These are phyloP conservation scores for Marasmarcha lunaedactyla DNA, from an alignment of 2,888 invertebrate genomes.

Conservation along the genomic window DNA sequence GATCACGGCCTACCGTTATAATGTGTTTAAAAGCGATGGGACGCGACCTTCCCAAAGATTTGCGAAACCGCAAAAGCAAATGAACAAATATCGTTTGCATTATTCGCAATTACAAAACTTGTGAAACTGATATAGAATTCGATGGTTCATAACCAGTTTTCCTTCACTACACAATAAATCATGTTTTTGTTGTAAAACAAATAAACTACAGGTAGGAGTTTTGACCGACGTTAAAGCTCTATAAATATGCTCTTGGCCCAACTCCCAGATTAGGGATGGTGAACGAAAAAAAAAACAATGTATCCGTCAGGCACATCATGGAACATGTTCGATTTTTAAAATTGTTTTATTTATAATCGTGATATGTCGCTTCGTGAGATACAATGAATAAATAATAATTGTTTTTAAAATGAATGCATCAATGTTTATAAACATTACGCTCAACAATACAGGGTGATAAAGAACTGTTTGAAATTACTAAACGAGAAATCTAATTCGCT, in stretches of 20 bases:
- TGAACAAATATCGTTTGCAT: not conserved
- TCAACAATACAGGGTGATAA: no score
- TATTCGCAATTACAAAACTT: not conserved
- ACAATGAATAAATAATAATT: no score
- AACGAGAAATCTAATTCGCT: no score
- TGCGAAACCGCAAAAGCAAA: not conserved
- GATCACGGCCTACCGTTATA: no score
- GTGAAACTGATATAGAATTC: not conserved
- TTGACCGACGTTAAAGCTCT: not conserved
- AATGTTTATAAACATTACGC: no score
- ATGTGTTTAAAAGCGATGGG: not conserved
- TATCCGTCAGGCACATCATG: not conserved
- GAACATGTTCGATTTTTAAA: no score
- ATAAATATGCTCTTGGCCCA: not conserved
- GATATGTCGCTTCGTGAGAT: no score
- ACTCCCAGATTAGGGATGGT: not conserved
- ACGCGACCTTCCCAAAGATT: not conserved
- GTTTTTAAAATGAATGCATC: no score
- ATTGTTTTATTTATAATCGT: no score
- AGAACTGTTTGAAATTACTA: no score
- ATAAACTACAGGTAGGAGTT: not conserved
- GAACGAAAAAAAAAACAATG: not conserved
- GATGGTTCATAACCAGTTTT: not conserved
- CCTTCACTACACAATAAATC: not conserved
- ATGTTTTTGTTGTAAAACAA: slow-evolving; percentile 1